These are phyloP conservation scores for Bagarius yarrelli DNA, from an alignment of 2,113 vertebrate species.

Conservation along the genomic window DNA sequence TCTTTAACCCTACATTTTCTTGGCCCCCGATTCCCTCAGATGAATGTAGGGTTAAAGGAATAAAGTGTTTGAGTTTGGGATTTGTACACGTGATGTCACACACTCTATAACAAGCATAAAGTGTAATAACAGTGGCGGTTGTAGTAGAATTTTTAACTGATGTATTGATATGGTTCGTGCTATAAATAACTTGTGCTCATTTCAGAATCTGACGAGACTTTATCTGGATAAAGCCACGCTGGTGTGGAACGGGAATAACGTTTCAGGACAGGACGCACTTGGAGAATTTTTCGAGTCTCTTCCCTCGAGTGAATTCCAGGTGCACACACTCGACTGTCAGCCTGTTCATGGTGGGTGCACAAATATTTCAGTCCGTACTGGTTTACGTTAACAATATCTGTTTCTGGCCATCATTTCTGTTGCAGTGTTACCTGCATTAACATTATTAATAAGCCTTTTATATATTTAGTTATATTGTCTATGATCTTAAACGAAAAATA, in stretches of 20 bases:
- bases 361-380: not conserved
- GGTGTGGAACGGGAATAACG: constrained; percentile 94
- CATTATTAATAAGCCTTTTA: too few species aligned
- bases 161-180: not conserved
- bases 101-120: too few species aligned
- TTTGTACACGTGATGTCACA: too few species aligned
- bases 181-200: not conserved
- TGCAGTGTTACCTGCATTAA: not conserved
- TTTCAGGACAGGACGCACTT: constrained; percentile 88
- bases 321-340: constrained; percentile 90
- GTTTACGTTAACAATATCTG: not conserved
- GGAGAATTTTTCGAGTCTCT: constrained; percentile 93
- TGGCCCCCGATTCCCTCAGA: too few species aligned
- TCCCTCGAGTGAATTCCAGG: constrained; percentile 93
- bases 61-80: too few species aligned
- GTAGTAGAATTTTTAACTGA: too few species aligned
- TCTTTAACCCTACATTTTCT: too few species aligned
- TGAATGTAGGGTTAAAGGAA: too few species aligned
- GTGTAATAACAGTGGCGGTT: too few species aligned
- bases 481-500: too few species aligned
- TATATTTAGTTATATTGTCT: too few species aligned
- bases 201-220: constrained; percentile 83
- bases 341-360: constrained; percentile 83
- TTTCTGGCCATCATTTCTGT: not conserved
- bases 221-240: constrained; percentile 92